phyloP scores from a whole-genome alignment of 2,113 vertebrate species.

The Delphinus delphis region DNA sequence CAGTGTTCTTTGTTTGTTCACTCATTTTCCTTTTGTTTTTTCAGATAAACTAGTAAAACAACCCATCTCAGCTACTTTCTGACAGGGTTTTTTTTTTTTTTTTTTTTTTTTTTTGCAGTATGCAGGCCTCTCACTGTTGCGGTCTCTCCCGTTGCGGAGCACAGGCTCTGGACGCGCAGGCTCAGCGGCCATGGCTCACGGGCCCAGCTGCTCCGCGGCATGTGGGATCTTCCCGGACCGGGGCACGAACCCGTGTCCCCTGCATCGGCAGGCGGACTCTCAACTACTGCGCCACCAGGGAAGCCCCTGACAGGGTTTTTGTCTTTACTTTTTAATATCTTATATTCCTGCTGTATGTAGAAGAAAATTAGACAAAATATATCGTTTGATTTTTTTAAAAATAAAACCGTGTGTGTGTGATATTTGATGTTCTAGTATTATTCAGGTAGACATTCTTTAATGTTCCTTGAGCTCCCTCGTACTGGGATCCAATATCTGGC shows the following conservation, averaged over 20 bases:
- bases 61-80: not conserved
- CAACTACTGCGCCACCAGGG: too few species aligned
- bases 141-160: too few species aligned
- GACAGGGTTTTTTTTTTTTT: not conserved
- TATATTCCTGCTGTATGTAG: not conserved
- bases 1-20: not conserved
- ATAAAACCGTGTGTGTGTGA: not conserved
- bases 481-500: not conserved
- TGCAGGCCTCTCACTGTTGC: too few species aligned
- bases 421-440: not conserved
- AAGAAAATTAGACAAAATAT: not conserved
- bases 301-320: not conserved
- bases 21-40: not conserved
- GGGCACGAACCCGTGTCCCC: too few species aligned
- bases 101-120: too few species aligned
- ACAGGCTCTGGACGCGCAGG: too few species aligned
- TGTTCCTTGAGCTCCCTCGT: not conserved
- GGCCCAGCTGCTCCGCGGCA: too few species aligned
- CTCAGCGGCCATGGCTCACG: too few species aligned
- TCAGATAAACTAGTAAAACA: not conserved
- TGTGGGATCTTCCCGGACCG: too few species aligned
- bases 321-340: not conserved
- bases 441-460: not conserved
- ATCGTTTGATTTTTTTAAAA: not conserved
- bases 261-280: too few species aligned